Evolutionary conservation across 2,888 invertebrate species (phyloP), one percentile per base, ranked within the genome.

Genomic region (Coelopa pilipes): DNA sequence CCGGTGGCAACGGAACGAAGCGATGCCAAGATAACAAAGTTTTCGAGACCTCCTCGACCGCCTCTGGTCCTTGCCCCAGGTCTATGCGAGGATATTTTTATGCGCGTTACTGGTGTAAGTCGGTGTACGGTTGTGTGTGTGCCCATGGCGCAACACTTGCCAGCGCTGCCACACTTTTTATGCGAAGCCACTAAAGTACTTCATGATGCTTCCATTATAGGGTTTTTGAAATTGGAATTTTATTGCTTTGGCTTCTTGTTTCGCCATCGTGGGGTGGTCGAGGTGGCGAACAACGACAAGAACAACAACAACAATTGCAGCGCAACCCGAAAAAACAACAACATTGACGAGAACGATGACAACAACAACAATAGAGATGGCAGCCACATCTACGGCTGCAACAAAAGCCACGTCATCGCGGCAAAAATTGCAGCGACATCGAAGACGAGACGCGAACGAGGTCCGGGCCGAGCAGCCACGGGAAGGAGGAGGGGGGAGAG

Each of bases 1-100:
- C 80, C 78, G 79, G 74, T 59, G 12, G 66, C 21, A 59, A 34
- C 34, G 4, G 4, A 73, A 68, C 53, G 73, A 68, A 62, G 73
- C 73, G 73, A 68, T 68, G 73, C 73, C 66, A 59, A 66, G 72
- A 72, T 72, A 72, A 24, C 55, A 57, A 57, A 62, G 62, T 34
- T 45, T 3, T 45, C 34, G 24, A 34, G 11, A 12, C 7, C 34
- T 63, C 45, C 4, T 12, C 15, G 17, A 45, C 46, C 10, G 7
- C 46, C 15, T 10, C 13, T 49, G 49, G 12, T 21, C 45, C 24
- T 53, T n/a, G 24, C 24, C 24, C n/a, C 53, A 13, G 21, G 53
- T 59, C 17, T 46, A 34, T 69, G 59, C n/a, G 46, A 47, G 47
- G 12, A 49, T 21, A 65, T 34, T 34, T 34, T 34, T 34, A 34